Base-by-base conservation (phyloP, 2,797 vertebrate genomes). In the Xiphorhynchus erythropygius region DNA sequence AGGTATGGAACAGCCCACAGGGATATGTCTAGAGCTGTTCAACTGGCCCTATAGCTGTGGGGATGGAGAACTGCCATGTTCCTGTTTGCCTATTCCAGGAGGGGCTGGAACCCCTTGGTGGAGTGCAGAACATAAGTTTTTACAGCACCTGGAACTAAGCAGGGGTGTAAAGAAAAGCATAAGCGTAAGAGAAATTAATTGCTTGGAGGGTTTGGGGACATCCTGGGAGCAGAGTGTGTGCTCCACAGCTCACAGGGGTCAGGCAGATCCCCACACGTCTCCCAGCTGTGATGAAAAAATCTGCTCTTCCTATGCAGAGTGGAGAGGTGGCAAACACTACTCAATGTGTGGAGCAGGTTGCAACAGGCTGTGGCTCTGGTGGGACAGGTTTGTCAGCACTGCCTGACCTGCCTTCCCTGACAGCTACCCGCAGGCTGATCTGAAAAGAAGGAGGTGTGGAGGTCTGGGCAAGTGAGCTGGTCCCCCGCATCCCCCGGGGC, bases 361-460 rank as follows among this genome's bases (percentile, higher is more conserved):
- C 78, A 94, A 85, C 90, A 94, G 71, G 93, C 64, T 80, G 75
- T 8, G 67, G 80, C 68, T 83, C 81, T 70, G 79, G 65, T n/a
- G 73, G 37, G 90, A 89, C 94, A 90, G 73, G 84, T 94, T 86
- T 86, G 65, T 94, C 94, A 81, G 91, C 80, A 28, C 55, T 17
- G 67, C 56, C 67, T 55, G 67, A 79, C 79, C 75, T 69, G 77
- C 76, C 63, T 77, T 70, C 2, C 30, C 75, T 71, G 81, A 84
- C 89, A 94, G 69, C 42, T 87, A 52, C 78, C 87, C 1, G 1
- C 37, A 42, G 90, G 84, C 75, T 70, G 60, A 74, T 78, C 65
- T 57, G 33, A 88, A n/a, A 18, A 15, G 1, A n/a, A 87, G 75
- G 68, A 79, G 80, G 35, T 44, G 39, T 5, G 10, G 64, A 80